These are phyloP conservation scores for Nicator chloris DNA, from an alignment of 2,113 vertebrate genomes.

Conservation along the genomic window DNA sequence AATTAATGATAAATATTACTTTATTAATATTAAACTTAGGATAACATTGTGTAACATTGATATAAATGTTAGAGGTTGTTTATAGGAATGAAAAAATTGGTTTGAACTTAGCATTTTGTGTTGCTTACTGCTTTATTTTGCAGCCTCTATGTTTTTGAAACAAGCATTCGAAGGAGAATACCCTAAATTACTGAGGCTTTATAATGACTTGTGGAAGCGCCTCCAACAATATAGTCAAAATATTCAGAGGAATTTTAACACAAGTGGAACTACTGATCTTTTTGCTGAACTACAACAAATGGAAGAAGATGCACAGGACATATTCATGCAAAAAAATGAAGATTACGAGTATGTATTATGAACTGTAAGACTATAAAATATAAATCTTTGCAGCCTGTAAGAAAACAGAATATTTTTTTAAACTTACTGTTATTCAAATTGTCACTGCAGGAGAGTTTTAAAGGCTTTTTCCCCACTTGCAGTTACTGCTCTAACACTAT, in stretches of 20 bases:
- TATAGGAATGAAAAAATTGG: not conserved
- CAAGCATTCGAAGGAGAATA: constrained; percentile 98
- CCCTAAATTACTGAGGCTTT: constrained; percentile 90
- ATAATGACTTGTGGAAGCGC: constrained; percentile 96
- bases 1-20: not conserved
- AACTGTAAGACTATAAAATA: not conserved
- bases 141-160: constrained; percentile 91
- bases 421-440: not conserved
- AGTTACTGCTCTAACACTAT: not conserved
- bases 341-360: constrained; percentile 86
- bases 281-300: constrained; percentile 69
- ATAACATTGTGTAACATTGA: not conserved
- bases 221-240: constrained; percentile 89
- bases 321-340: constrained; percentile 81
- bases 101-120: not conserved
- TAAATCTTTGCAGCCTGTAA: not conserved
- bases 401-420: not conserved
- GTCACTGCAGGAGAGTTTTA: not conserved
- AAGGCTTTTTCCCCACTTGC: not conserved
- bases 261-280: constrained; percentile 73
- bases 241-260: constrained; percentile 81
- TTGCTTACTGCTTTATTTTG: constrained; percentile 24
- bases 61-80: not conserved
- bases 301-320: constrained; percentile 82
- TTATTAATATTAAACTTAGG: not conserved